Evolutionary conservation across 2,797 vertebrate species (phyloP), one percentile per base, ranked within the genome.

Genomic region (Sebastes hubbsi): DNA sequence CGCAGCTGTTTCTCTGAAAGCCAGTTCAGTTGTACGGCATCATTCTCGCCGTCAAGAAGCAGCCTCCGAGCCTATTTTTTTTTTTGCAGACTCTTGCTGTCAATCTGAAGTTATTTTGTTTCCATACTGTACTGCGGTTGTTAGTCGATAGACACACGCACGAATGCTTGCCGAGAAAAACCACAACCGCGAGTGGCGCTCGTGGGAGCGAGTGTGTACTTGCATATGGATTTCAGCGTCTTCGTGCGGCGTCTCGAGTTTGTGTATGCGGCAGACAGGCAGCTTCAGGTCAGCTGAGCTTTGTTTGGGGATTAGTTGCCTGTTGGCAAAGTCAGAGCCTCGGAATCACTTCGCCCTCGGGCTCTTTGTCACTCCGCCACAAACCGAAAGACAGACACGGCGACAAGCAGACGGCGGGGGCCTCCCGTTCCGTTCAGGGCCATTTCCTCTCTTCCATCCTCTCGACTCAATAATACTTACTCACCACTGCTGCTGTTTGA

Each of bases 251-350:
- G 72, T 77, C 59, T 70, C 14, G 70, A 78, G 63, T 58, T 16
- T 24, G 72, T 65, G 82, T 34, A 83, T 59, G 63, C 88, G 24
- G 78, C 87, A 92, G 85, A 90, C 84, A 76, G 80, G 74, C 88
- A 73, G 89, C 90, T 89, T 80, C 81, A 88, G 91, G 91, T 92
- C 91, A 93, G 84, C 89, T 72, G 84, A 89, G 89, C 88, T 90
- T 90, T 92, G 88, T 91, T 89, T 72, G 75, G 80, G 90, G 89
- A 94, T 95, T 92, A 93, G 89, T 85, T 81, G 89, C 88, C 93
- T 90, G 86, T 89, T 93, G 91, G 92, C 92, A 93, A 93, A 94
- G 94, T 93, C 90, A 87, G 82, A 82, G 88, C 87, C 80, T 87
- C 82, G 38, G 86, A 92, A 81, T 93, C 87, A 87, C 84, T 87